Evolutionary conservation across 2,888 invertebrate species (phyloP).

Genomic region (Hemaris fuciformis): DNA sequence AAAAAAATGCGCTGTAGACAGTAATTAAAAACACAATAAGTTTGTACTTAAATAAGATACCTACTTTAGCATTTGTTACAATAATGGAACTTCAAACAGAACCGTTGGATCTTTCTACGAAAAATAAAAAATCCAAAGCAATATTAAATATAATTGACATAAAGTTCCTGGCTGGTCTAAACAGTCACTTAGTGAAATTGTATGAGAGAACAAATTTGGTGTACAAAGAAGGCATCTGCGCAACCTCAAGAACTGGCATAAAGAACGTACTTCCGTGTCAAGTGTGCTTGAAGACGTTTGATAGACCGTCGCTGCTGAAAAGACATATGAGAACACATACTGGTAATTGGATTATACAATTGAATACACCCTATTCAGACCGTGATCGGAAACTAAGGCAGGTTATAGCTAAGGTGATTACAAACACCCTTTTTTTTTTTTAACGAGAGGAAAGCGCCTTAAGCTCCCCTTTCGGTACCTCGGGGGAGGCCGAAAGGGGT

Average conservation of each 20-base stretch:
- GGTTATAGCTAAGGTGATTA: too few relatives aligned
- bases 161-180: slow-evolving; percentile 66
- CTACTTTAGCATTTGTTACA: slow-evolving; percentile 8
- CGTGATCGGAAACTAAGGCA: too few relatives aligned
- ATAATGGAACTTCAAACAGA: slow-evolving; percentile 65
- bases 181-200: slow-evolving; percentile 63
- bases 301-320: slow-evolving; percentile 85
- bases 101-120: slow-evolving; percentile 67
- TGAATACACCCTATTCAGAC: too few relatives aligned
- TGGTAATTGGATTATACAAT: slow-evolving; percentile 65
- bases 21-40: too few relatives aligned
- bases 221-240: slow-evolving; percentile 35
- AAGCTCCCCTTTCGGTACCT: too few relatives aligned
- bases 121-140: slow-evolving; percentile 40
- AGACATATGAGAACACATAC: slow-evolving; percentile 86
- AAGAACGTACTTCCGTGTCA: slow-evolving; percentile 80
- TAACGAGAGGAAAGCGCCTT: too few relatives aligned
- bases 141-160: slow-evolving; percentile 61
- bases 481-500: too few relatives aligned
- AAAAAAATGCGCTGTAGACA: too few relatives aligned
- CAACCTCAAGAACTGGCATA: slow-evolving; percentile 34
- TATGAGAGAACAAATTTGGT: slow-evolving; percentile 62
- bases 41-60: slow-evolving; percentile 13
- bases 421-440: too few relatives aligned
- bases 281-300: slow-evolving; percentile 85